phyloP scores from a whole-genome alignment of 2,113 vertebrate genomes.

The Corapipo altera region DNA sequence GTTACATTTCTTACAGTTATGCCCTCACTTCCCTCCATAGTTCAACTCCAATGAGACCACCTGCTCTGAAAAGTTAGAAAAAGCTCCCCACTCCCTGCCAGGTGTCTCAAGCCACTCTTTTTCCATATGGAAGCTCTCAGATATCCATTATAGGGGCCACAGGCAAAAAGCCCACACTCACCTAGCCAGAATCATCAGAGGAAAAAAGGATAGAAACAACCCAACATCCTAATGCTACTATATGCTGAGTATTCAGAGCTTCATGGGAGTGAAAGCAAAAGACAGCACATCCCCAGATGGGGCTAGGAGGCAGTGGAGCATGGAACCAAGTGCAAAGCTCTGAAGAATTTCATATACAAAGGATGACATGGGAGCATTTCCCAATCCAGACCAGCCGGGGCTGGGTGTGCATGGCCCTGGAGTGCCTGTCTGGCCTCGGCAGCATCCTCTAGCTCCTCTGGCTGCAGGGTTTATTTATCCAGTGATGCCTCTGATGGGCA shows the following conservation, averaged over 20 bases:
- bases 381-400: neutral
- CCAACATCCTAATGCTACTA: neutral
- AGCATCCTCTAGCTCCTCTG: neutral
- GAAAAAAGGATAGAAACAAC: neutral
- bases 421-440: neutral
- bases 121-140: neutral
- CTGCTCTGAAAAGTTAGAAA: neutral
- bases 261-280: neutral
- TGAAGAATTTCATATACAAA: neutral
- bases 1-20: neutral
- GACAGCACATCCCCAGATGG: accelerated
- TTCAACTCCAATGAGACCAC: neutral
- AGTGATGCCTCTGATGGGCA: neutral
- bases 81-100: neutral
- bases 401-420: neutral
- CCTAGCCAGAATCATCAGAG: neutral
- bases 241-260: accelerated
- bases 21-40: neutral
- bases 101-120: neutral
- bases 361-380: accelerated
- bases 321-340: neutral
- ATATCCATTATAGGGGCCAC: accelerated
- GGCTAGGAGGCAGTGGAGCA: neutral
- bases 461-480: neutral
- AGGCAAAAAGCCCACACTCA: neutral